These are phyloP conservation scores for Propithecus perrieri DNA, from an alignment of 2,797 vertebrate species.

Conservation along the genomic window DNA sequence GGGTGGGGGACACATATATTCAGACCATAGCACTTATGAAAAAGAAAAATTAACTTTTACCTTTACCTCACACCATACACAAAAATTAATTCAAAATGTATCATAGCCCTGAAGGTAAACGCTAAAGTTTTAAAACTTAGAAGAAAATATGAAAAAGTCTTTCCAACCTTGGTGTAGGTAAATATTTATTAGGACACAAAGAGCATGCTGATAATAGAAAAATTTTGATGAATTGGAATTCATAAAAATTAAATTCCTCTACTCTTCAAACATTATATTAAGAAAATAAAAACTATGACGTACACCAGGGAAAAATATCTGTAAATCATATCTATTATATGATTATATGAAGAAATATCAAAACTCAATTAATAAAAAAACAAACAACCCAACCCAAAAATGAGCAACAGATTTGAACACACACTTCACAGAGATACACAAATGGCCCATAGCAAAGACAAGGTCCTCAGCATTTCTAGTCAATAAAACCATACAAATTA, in stretches of 20 bases:
- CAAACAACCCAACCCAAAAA: neutral
- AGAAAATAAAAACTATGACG: neutral
- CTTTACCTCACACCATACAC: neutral
- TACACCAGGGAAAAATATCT: neutral
- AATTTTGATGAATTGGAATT: neutral
- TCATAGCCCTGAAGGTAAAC: neutral
- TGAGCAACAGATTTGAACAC: neutral
- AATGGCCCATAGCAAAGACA: too few relatives aligned
- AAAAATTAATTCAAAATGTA: neutral
- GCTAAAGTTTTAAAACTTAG: neutral
- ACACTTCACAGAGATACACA: neutral
- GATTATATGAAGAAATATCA: neutral
- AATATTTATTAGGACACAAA: neutral
- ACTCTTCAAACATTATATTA: neutral
- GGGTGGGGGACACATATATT: too few relatives aligned
- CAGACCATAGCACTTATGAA: too few relatives aligned
- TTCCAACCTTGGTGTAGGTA: neutral
- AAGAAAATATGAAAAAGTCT: neutral
- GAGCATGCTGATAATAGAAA: neutral
- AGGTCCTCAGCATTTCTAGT: too few relatives aligned
- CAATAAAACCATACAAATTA: too few relatives aligned
- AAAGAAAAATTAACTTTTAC: neutral
- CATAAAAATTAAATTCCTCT: neutral
- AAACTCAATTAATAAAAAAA: neutral
- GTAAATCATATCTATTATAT: neutral